Evolutionary conservation across 2,888 invertebrate species (phyloP), one percentile per base, ranked within the genome.

Genomic region (Phyllotreta striolata): DNA sequence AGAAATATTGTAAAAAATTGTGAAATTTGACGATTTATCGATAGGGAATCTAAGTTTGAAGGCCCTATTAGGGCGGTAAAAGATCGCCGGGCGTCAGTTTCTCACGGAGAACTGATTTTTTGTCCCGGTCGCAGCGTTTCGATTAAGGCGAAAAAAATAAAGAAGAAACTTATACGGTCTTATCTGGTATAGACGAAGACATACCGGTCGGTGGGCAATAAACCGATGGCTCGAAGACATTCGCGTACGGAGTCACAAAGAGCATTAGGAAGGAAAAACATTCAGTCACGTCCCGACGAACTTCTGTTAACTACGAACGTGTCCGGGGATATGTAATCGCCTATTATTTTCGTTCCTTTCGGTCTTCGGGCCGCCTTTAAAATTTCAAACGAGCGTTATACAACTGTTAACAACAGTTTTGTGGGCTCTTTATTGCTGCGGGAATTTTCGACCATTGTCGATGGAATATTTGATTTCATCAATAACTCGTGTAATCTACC

Each of bases 281-380:
- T 73, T 72, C 71, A 68, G 70, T 73, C 73, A 72, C 72, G 73
- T 72, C 64, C 62, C 63, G 39, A 55, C 59, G 63, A 69, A 73
- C 73, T 73, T 72, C 72, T 72, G 74, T 75, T 75, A 75, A 74
- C 73, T 73, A 70, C 69, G 71, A 63, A 76, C 76, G 74, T 75
- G 75, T 72, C 67, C 70, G 69, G 70, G 74, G 73, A 74, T 75
- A 75, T 70, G 68, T 75, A 76, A 75, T 76, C 74, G 72, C 69
- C 70, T 70, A 76, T 74, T 76, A 74, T 72, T 71, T 24, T 66
- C 55, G 64, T 60, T 60, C 35, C 60, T 60, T 60, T 52, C 59
- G 59, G 43, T 41, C 51, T 60, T 54, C 52, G 60, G 52, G n/a
- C n/a, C 60, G 60, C 60, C 12, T 60, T 60, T 24, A 44, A 60